Evolutionary conservation across 2,113 vertebrate genomes (phyloP), one percentile per base, ranked within the genome.

Genomic region (Sitta europaea): DNA sequence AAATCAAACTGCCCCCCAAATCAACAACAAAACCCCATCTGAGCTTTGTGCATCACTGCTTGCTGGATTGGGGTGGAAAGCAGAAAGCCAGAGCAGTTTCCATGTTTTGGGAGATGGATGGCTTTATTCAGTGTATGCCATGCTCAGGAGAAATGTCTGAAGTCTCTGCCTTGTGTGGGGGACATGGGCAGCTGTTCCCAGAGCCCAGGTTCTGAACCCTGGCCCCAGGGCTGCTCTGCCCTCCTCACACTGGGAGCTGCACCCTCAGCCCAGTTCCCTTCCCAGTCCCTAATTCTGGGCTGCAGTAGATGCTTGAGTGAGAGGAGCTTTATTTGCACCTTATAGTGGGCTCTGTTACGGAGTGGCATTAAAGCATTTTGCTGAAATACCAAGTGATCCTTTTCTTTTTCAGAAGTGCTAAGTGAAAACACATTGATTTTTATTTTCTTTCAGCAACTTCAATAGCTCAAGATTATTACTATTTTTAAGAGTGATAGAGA

Each of bases 391-490:
- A 40, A 63, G 88, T 61, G 73, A 94, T 95, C 87, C 84, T 91
- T 92, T 91, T 95, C 66, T 86, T 82, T 90, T 95, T 86, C 66
- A 36, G 58, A 86, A 67, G 65, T 24, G 7, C 72, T 83, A 94
- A 95, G 92, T 94, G 92, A 88, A 88, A 96, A 92, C 58, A 82
- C 92, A 96, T 96, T 80, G 92, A 96, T 97, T 95, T 97, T 93
- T 93, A 71, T 88, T 93, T 96, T 95, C 75, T 90, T 93, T 90
- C 63, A 77, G 88, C 51, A 55, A 33, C 92, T 79, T 90, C 93
- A 86, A 83, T 90, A 96, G 87, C 79, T 96, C 80, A 77, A 77
- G 86, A 91, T 97, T 91, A 90, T 96, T 94, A 88, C 94, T 97
- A 55, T 93, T 96, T 94, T 92, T 93, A 92, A 94, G 94, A 94